Evolutionary conservation across 2,888 invertebrate species (phyloP).

Genomic region (Cyaniris semiargus): DNA sequence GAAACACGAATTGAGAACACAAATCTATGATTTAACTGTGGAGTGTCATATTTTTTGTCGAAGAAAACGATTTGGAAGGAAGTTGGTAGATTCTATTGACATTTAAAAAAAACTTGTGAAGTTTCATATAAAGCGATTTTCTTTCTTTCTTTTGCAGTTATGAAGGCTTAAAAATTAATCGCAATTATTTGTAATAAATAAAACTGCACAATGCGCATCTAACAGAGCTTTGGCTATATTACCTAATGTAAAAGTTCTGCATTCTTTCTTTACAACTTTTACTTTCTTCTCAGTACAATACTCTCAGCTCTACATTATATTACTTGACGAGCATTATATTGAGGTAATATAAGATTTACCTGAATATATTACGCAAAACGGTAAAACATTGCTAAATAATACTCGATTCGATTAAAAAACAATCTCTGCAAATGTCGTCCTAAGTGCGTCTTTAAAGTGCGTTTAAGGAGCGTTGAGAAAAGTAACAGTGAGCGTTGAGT

Average conservation of each 20-base stretch:
- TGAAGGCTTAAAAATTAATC: no score
- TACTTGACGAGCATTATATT: neutral
- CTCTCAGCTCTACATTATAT: neutral
- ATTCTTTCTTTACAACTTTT: slow-evolving; percentile 1
- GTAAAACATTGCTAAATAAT: neutral
- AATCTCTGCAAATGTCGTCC: neutral
- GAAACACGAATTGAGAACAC: neutral
- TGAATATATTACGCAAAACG: neutral
- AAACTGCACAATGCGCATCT: neutral
- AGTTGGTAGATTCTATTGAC: neutral
- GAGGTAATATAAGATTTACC: neutral
- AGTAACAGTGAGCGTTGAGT: slow-evolving; percentile 48
- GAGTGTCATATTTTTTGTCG: neutral
- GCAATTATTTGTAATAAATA: neutral
- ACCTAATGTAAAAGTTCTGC: neutral
- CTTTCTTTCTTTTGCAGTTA: neutral
- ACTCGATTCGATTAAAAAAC: slow-evolving; percentile 1
- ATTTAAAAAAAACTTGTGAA: no score
- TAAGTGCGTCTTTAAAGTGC: neutral
- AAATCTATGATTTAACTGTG: slow-evolving; percentile 3
- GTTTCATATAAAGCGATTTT: no score
- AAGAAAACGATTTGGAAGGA: neutral
- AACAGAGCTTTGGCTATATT: neutral
- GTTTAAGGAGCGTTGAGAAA: neutral
- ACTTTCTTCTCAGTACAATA: neutral